A percentile compares a stretch with the other conserved stretches of the same genome.
phyloP scores from a whole-genome alignment of 2,888 invertebrate species.

The Synergus umbraculus region DNA sequence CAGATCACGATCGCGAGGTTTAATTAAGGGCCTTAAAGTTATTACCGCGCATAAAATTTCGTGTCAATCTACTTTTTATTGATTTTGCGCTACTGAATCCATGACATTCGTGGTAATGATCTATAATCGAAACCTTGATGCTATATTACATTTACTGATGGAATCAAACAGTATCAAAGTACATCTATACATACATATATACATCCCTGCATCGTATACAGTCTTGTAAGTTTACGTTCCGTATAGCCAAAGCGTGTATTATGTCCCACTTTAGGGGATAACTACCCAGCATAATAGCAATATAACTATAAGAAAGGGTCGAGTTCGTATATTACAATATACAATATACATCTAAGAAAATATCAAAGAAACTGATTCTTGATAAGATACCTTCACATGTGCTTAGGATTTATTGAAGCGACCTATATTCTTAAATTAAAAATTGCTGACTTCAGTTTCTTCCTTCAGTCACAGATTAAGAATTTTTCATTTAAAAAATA shows the following conservation, averaged over 20 bases:
- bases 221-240: neutral
- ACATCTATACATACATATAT: no score
- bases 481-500: no score
- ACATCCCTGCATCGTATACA: no score
- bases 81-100: slow-evolving; percentile 52
- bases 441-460: neutral
- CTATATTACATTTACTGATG: slow-evolving; percentile 51
- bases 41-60: neutral
- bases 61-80: slow-evolving; percentile 48
- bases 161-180: slow-evolving; percentile 20
- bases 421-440: slow-evolving; percentile 2
- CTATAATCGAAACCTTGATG: slow-evolving; percentile 57
- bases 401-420: neutral
- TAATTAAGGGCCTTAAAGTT: neutral
- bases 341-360: slow-evolving; percentile 1
- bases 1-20: slow-evolving; percentile 1
- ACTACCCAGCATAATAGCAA: no score
- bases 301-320: no score
- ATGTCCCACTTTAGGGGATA: neutral
- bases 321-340: neutral
- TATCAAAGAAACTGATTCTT: neutral
- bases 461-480: no score
- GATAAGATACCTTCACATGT: neutral
- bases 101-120: slow-evolving; percentile 65
- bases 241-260: slow-evolving; percentile 19